Evolutionary conservation across 2,888 invertebrate genomes (phyloP).

Genomic region (Sycophila texana): DNA sequence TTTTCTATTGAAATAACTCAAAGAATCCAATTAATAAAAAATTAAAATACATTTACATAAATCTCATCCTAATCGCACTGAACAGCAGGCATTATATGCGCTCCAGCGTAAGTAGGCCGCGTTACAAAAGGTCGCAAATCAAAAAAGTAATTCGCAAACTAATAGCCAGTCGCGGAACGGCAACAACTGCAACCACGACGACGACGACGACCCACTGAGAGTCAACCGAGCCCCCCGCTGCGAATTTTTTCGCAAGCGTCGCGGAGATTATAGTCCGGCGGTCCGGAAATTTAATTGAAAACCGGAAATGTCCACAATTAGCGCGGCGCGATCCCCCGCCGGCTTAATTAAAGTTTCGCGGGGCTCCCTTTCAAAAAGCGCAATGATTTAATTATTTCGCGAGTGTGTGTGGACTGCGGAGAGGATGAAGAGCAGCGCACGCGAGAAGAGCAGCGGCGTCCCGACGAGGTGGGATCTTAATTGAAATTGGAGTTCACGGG

Average conservation of each 20-base stretch:
- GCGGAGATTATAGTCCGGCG: neutral
- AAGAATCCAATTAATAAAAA: too few species aligned
- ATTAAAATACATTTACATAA: too few species aligned
- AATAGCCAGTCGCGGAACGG: neutral
- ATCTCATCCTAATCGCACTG: too few species aligned
- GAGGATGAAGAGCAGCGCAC: neutral
- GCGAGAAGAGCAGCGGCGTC: neutral
- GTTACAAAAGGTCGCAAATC: too few species aligned
- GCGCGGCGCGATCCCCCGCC: conserved; percentile 2
- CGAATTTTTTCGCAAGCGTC: neutral
- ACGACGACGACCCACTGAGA: neutral
- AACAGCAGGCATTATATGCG: too few species aligned
- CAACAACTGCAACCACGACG: neutral
- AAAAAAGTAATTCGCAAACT: neutral
- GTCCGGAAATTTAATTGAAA: conserved; percentile 26
- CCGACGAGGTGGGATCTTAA: neutral
- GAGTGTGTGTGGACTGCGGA: neutral
- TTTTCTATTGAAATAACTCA: too few species aligned
- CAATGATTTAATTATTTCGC: conserved; percentile 17
- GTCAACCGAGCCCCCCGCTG: neutral
- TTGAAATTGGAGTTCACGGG: conserved; percentile 17
- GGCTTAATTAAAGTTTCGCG: conserved; percentile 23
- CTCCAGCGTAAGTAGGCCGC: too few species aligned
- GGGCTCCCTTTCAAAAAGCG: too few species aligned
- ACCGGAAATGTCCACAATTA: conserved; percentile 13